phyloP scores from a whole-genome alignment of 2,888 invertebrate genomes.

The Chromoteleia sp. region DNA sequence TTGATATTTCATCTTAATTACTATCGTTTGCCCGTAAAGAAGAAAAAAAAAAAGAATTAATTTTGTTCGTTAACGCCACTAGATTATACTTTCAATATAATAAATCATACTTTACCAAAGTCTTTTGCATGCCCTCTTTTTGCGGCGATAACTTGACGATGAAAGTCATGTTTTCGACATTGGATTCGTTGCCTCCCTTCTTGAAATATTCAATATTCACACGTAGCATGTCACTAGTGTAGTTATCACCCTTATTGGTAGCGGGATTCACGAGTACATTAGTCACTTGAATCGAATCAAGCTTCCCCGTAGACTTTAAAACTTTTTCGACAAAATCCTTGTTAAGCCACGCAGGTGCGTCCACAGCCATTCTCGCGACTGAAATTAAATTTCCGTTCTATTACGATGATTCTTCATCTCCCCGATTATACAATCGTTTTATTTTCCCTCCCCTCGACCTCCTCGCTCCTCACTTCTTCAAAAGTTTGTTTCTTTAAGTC shows the following conservation, averaged over 20 bases:
- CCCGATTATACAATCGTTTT: constrained; percentile 31
- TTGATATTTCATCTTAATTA: too few species aligned
- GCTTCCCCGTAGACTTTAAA: constrained; percentile 75
- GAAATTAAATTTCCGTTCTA: constrained; percentile 50
- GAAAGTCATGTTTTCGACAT: constrained; percentile 74
- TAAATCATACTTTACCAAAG: constrained; percentile 71
- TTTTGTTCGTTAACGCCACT: too few species aligned
- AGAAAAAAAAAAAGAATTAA: too few species aligned
- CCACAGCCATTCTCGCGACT: constrained; percentile 72
- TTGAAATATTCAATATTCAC: constrained; percentile 72
- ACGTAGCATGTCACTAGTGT: constrained; percentile 82
- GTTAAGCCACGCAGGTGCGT: constrained; percentile 77
- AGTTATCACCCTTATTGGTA: constrained; percentile 82
- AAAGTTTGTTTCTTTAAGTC: constrained; percentile 4
- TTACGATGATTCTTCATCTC: constrained; percentile 30
- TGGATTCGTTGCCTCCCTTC: constrained; percentile 64
- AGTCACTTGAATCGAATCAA: constrained; percentile 76
- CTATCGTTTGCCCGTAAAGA: too few species aligned
- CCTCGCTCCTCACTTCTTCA: not conserved
- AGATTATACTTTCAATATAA: not conserved
- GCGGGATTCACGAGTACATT: constrained; percentile 77
- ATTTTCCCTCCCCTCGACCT: not conserved
- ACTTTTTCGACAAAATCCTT: constrained; percentile 76
- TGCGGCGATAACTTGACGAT: constrained; percentile 83
- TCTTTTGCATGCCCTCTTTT: constrained; percentile 82